Conservation (phyloP, 2,797 vertebrate genomes). For the Molossus alvarezi region DNA sequence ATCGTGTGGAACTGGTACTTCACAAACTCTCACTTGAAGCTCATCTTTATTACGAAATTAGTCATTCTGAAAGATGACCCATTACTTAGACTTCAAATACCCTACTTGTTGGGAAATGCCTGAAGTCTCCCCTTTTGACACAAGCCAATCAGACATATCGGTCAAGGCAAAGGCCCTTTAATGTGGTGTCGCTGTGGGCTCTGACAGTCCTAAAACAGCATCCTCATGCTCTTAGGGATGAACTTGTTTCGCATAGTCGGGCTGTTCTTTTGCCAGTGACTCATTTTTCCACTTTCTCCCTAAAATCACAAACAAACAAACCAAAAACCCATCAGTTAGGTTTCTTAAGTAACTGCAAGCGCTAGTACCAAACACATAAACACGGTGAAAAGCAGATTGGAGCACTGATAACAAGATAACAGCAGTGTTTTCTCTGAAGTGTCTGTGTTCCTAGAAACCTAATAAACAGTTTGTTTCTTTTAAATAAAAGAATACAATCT, state of each 20-base stretch:
- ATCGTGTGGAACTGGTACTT: not conserved
- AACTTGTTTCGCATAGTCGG: not conserved
- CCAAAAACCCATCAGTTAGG: not conserved
- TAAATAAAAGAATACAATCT: not conserved
- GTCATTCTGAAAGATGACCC: not conserved
- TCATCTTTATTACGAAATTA: conserved; percentile 33
- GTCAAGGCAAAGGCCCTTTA: not conserved
- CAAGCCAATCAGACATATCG: not conserved
- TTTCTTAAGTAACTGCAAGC: not conserved
- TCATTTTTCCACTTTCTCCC: not conserved
- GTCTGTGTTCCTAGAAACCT: not conserved
- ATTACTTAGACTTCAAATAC: conserved; percentile 14
- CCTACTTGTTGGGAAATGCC: not conserved
- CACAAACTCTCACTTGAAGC: not conserved
- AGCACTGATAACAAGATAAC: not conserved
- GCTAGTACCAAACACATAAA: not conserved
- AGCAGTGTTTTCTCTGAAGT: not conserved
- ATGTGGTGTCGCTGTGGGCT: not conserved
- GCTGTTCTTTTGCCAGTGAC: not conserved
- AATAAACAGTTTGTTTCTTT: not conserved
- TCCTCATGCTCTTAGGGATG: not conserved
- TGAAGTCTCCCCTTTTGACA: not conserved
- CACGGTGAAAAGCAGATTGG: not conserved
- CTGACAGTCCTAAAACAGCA: not conserved
- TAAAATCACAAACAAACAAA: not conserved